Percentiles rank a stretch among this genome's conserved stretches.
phyloP scores from a whole-genome alignment of 2,888 invertebrate species.

The Toxonevra muliebris region DNA sequence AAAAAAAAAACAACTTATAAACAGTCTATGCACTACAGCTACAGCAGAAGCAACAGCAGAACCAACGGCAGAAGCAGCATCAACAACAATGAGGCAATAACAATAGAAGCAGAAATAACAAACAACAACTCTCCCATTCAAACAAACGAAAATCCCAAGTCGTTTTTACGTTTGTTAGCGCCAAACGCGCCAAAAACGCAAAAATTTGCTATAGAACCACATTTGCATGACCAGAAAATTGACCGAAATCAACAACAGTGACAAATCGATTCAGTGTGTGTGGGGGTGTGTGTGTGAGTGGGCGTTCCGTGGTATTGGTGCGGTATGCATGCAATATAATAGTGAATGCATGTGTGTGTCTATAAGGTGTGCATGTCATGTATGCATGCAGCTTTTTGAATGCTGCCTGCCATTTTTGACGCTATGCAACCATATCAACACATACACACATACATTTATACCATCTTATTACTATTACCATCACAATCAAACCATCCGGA shows the following conservation, averaged over 20 bases:
- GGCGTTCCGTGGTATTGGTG: not conserved
- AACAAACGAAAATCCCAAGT: slow-evolving; percentile 6
- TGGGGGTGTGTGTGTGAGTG: not conserved
- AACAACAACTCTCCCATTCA: too few species aligned
- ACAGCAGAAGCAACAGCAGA: not conserved
- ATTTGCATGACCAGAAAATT: slow-evolving; percentile 37
- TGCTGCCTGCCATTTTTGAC: too few species aligned
- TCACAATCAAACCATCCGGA: too few species aligned
- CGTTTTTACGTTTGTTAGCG: not conserved
- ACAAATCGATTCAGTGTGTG: slow-evolving; percentile 17
- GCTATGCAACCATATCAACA: too few species aligned
- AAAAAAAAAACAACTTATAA: not conserved
- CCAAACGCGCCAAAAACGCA: slow-evolving; percentile 16
- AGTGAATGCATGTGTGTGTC: too few species aligned
- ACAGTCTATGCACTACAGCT: not conserved
- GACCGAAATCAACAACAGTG: slow-evolving; percentile 32
- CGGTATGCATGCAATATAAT: too few species aligned
- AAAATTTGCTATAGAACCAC: slow-evolving; percentile 17
- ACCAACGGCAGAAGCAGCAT: not conserved
- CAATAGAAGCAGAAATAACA: not conserved
- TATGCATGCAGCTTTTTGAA: too few species aligned
- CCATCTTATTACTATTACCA: too few species aligned
- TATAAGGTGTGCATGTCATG: too few species aligned
- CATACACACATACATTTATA: too few species aligned
- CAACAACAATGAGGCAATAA: not conserved